Conservation (phyloP, 2,797 vertebrate genomes). For the Kryptopterus vitreolus region DNA sequence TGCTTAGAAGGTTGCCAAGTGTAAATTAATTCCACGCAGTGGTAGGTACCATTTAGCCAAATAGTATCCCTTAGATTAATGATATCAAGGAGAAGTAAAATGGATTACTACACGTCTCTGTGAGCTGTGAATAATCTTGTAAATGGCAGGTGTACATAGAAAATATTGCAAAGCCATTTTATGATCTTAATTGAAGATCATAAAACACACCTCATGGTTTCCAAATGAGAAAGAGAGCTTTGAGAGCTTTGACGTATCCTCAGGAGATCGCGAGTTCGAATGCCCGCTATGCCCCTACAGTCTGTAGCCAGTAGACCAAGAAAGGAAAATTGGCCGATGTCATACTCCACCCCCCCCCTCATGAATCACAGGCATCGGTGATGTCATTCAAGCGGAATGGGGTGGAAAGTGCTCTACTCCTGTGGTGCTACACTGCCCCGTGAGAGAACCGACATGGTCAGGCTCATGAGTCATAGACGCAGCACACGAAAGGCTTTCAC, state of each 20-base stretch:
- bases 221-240: too few species aligned
- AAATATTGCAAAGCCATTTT: neutral
- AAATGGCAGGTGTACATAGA: neutral
- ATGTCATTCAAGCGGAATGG: neutral
- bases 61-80: neutral
- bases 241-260: neutral
- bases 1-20: neutral
- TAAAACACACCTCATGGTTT: neutral
- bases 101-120: neutral
- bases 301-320: neutral
- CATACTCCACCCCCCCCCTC: neutral
- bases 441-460: neutral
- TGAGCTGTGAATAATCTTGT: neutral
- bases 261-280: neutral
- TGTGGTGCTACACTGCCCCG: neutral
- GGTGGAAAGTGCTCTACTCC: neutral
- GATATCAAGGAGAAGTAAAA: neutral
- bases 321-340: neutral
- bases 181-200: neutral
- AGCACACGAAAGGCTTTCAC: neutral
- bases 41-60: neutral
- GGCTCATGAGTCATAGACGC: neutral
- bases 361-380: neutral
- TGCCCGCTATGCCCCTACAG: neutral
- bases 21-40: neutral